Percentiles rank a stretch among this genome's conserved stretches.
These are phyloP conservation scores for Calliopum simillimum DNA, from an alignment of 2,888 invertebrate species.

Conservation along the genomic window DNA sequence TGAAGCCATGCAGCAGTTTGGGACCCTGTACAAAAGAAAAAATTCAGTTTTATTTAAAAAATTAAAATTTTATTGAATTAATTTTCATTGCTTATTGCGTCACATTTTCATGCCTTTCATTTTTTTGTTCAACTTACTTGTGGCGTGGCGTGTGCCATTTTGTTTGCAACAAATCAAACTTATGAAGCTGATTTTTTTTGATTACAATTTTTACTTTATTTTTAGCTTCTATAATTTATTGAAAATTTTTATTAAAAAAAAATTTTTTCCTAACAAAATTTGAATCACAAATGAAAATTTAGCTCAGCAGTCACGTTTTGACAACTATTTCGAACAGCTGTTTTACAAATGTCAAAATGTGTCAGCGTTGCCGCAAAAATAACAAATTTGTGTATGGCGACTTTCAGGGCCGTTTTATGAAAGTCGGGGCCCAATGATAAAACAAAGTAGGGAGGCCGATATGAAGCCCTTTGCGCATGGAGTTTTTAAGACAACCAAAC, in stretches of 20 bases:
- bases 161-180: not conserved
- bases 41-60: not conserved
- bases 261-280: slow-evolving; percentile 18
- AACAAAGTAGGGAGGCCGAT: too few relatives aligned
- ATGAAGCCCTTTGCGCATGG: too few relatives aligned
- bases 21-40: slow-evolving; percentile 54
- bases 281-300: slow-evolving; percentile 29
- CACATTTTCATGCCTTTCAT: slow-evolving; percentile 47
- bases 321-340: slow-evolving; percentile 39
- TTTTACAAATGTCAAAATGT: slow-evolving; percentile 5
- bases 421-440: too few relatives aligned
- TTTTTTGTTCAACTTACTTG: slow-evolving; percentile 54
- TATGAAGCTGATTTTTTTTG: slow-evolving; percentile 10
- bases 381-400: too few relatives aligned
- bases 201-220: slow-evolving; percentile 17
- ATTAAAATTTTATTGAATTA: slow-evolving; percentile 14
- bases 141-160: slow-evolving; percentile 63
- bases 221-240: slow-evolving; percentile 27
- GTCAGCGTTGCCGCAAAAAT: too few relatives aligned
- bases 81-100: slow-evolving; percentile 55
- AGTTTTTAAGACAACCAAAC: too few relatives aligned
- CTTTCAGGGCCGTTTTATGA: too few relatives aligned
- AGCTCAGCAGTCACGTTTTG: slow-evolving; percentile 44
- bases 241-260: slow-evolving; percentile 27
- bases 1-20: slow-evolving; percentile 67